Evolutionary conservation across 2,797 vertebrate species (phyloP), one percentile per base, ranked within the genome.

Genomic region (Paguma larvata): DNA sequence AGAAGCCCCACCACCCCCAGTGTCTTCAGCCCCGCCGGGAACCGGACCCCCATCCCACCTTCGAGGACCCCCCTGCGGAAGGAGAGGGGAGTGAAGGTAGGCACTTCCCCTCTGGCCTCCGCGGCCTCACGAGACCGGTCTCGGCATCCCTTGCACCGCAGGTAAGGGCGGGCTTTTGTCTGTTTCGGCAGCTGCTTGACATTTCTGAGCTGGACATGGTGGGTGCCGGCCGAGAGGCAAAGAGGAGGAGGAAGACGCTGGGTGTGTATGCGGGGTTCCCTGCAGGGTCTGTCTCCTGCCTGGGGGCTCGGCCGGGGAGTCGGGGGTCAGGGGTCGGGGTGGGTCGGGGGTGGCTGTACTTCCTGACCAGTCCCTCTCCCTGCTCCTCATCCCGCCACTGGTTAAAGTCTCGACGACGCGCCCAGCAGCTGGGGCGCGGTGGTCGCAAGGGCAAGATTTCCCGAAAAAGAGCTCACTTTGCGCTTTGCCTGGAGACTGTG

Each of bases 11-110:
- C 99, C 13, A 98, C 99, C 14, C 99, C 99, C 89, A 99, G 99
- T 68, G 99, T 99, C 84, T 99, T 99, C 98, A 99, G 99, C 98
- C 99, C 99, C 21, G 98, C 99, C 27, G 99, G 99, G 95, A 99
- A 99, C 96, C 99, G 99, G 97, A 99, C 99, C 14, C 99, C 99
- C 3, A 99, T 99, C 83, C 99, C 99, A 15, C 99, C 99, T 0
- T 99, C 99, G 0, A 99, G 99, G 98, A 99, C 99, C 0, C 99
- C 99, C 5, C 96, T 99, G 94, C 99, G 99, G 51, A 99, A 99
- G 98, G 99, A 99, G 98, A 99, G 99, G 86, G 99, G 99, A 6
- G 99, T 99, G 59, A 99, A 99, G 99, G 99, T 99, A 98, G 16
- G 98, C 41, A 2, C 1, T 0, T 0, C 19, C 44, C 72, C 15